Evolutionary conservation across 2,797 vertebrate genomes (phyloP), one percentile per base, ranked within the genome.

Genomic region (Poecile montanus): DNA sequence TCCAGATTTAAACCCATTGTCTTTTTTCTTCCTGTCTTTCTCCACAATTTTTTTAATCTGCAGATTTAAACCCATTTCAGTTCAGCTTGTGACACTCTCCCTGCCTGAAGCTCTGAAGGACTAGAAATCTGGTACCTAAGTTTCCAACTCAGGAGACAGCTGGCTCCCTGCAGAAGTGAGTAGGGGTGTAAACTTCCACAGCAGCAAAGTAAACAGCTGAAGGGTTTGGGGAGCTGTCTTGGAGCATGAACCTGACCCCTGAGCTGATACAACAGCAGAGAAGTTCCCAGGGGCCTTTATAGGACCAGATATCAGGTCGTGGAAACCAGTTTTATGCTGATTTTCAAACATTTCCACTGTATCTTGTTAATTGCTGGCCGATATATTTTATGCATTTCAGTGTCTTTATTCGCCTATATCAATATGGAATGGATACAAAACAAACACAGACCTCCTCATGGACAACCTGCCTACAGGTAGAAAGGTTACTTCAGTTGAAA

Each of bases 1-100:
- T 34, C 12, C 13, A 12, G 9, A 20, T 76, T 70, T 56, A n/a
- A 82, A 26, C 17, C 18, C 2, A 0, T 85, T 63, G 38, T 38
- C 38, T 38, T 38, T 56, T 7, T 5, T 3, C 1, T 38, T 38
- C 3, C 16, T 67, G 56, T 40, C 1, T 57, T 48, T 26, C 5
- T 18, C 7, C 11, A 17, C 14, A 10, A 6, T 6, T 67, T 34
- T 53, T 45, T 17, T 1, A 3, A 66, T 38, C 16, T 34, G 9
- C 11, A 12, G 9, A 20, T 76, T 70, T 56, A n/a, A 85, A 26
- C 17, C 18, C 2, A 0, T 85, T 63, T 58, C 0, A 0, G 6
- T 53, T 70, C 25, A 57, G 38, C 10, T 56, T 47, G 14, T 16
- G 25, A 16, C 26, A 4, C 25, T 23, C 10, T 45, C 51, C 38